Evolutionary conservation across 1,140 invertebrate genomes (phyloP), one percentile per base, ranked within the genome.

Genomic region (Magallana gigas): DNA sequence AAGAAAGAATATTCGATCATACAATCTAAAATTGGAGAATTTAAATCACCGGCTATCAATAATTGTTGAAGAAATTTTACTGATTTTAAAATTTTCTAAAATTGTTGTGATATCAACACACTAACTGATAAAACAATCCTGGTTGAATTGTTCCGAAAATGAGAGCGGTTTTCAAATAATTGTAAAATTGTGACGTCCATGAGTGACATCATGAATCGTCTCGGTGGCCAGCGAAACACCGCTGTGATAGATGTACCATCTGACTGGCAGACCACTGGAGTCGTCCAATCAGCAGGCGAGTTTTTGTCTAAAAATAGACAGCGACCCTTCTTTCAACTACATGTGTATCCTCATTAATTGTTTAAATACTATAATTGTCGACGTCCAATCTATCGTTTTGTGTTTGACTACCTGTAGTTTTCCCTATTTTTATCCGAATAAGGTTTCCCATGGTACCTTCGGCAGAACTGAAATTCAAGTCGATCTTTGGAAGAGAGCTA

Each of bases 281-380:
- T 29, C 68, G 68, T 76, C 68, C 68, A 76, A 36, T 76, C 23
- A 11, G 68, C 68, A 76, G 68, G 68, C 12, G 68, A 76, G 23
- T 8, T 36, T 76, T 23, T 1, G 36, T 76, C 68, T 76, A 23
- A 8, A 64, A n/a, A 64, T 48, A 48, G 36, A 48, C 36, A 48
- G 36, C 36, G 0, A 48, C 5, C 36, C 5, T 48, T 48, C 0
- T 48, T 48, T 48, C 5, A 4, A 48, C 2, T 48, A 48, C 36
- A 48, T 48, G 36, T 48, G 2, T 4, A 48, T 48, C 36, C 36
- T 48, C 36, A 48, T 48, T 48, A 48, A 48, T 48, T 48, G 36
- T 48, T 48, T 48, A 1, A 48, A 48, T 48, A 5, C 36, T 5
- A 48, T 48, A 48, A 48, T 48, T 48, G 36, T 48, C 36, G 36